These are phyloP conservation scores for Smittia sp. DNA, from an alignment of 2,888 invertebrate species.

Conservation along the genomic window DNA sequence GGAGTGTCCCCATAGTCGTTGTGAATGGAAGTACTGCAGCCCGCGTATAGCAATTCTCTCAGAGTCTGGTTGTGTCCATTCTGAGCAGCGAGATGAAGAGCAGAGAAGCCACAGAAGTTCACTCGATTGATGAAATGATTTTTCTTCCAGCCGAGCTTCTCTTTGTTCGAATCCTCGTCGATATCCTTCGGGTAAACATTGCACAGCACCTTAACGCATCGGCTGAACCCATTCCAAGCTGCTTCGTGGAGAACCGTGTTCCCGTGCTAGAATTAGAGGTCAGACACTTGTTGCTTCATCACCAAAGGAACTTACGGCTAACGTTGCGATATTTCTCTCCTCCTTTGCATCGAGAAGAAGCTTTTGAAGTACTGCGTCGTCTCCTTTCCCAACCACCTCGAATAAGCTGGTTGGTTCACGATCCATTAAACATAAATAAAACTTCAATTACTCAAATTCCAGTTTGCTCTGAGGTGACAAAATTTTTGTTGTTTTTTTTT, in stretches of 20 bases:
- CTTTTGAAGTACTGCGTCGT: conserved; percentile 1
- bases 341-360: conserved; percentile 5
- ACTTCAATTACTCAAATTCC: too few species aligned
- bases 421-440: conserved; percentile 5
- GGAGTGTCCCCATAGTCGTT: conserved; percentile 96
- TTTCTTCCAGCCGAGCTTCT: conserved; percentile 17
- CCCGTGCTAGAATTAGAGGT: conserved; percentile 67
- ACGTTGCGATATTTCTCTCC: conserved; percentile 36
- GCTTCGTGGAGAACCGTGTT: conserved; percentile 94
- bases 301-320: conserved; percentile 23
- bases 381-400: conserved; percentile 23
- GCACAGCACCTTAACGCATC: conserved; percentile 71
- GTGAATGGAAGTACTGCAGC: conserved; percentile 81
- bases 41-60: conserved; percentile 80
- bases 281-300: background rate
- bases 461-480: too few species aligned
- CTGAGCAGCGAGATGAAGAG: conserved; percentile 93
- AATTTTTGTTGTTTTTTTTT: too few species aligned
- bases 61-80: conserved; percentile 96
- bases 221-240: conserved; percentile 90
- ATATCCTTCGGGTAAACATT: conserved; percentile 45
- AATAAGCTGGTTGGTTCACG: conserved; percentile 7
- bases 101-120: conserved; percentile 70
- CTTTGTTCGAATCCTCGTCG: conserved; percentile 19
- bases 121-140: conserved; percentile 11